Conservation (phyloP, 2,888 invertebrate genomes). For the Caenorhabditis imperialis region DNA sequence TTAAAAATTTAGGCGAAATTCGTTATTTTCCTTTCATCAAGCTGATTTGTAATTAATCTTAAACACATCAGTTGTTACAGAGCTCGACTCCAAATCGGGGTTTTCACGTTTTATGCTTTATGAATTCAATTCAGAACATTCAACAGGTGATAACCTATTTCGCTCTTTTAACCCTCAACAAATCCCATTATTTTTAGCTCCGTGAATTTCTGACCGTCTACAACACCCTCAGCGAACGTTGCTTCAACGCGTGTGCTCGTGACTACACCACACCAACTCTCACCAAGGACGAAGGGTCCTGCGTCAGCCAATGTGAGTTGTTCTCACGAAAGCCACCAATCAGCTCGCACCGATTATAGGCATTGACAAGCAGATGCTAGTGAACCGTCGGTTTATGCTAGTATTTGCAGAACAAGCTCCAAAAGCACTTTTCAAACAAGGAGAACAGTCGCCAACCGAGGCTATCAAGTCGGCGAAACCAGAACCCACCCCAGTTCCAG, state of each 20-base stretch:
- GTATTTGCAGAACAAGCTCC: slow-evolving; percentile 75
- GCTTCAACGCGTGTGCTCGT: slow-evolving; percentile 71
- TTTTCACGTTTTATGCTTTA: slow-evolving; percentile 30
- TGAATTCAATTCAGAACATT: slow-evolving; percentile 56
- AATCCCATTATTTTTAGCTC: slow-evolving; percentile 70
- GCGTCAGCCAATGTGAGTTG: slow-evolving; percentile 68
- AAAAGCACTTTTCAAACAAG: slow-evolving; percentile 70
- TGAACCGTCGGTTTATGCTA: slow-evolving; percentile 74
- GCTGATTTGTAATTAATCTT: no score
- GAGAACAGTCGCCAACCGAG: slow-evolving; percentile 58
- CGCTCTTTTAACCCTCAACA: background rate
- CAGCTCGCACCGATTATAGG: no score
- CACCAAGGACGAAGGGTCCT: slow-evolving; percentile 60
- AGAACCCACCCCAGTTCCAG: background rate
- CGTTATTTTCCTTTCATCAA: no score
- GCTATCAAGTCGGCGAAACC: slow-evolving; percentile 45
- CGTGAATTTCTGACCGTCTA: slow-evolving; percentile 76
- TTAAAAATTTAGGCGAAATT: no score
- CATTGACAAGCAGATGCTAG: slow-evolving; percentile 75
- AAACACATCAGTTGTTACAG: no score
- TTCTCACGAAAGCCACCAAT: no score
- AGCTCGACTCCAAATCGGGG: slow-evolving; percentile 15
- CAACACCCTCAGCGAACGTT: slow-evolving; percentile 74
- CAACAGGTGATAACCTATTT: slow-evolving; percentile 33
- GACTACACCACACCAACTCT: slow-evolving; percentile 69